A percentile compares a stretch with the other conserved stretches of the same genome.
Evolutionary conservation across 2,797 vertebrate genomes (phyloP).

Genomic region (Anguilla megastoma): DNA sequence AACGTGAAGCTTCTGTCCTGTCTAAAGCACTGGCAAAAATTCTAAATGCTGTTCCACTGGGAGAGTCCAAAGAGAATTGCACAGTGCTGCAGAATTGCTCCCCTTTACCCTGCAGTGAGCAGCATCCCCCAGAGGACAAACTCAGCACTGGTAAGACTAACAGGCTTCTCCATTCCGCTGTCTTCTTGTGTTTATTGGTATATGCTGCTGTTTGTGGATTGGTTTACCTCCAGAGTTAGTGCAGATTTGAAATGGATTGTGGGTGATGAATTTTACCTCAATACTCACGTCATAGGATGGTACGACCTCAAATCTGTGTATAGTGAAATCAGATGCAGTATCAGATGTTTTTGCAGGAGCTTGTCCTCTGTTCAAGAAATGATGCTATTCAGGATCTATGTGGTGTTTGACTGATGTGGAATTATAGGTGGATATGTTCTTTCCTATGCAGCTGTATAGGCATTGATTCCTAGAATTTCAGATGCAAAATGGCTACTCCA

Average conservation of each 20-base stretch:
- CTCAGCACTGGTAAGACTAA: slow-evolving; percentile 21
- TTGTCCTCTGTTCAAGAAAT: background rate
- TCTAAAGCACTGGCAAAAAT: slow-evolving; percentile 51
- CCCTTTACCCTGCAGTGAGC: background rate
- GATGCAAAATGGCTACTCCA: background rate
- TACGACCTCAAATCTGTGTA: background rate
- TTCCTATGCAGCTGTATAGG: background rate
- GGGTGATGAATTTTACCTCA: background rate
- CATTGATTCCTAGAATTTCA: background rate
- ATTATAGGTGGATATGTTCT: background rate
- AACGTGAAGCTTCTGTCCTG: slow-evolving; percentile 37
- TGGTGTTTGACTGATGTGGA: background rate
- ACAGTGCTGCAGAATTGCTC: slow-evolving; percentile 7
- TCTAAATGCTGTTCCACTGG: slow-evolving; percentile 38
- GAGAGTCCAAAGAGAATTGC: slow-evolving; percentile 47
- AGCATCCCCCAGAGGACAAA: background rate
- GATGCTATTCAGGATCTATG: background rate
- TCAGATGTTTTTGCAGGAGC: background rate
- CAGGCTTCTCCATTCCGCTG: background rate
- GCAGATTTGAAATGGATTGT: background rate
- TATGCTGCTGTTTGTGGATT: background rate
- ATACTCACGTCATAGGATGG: background rate
- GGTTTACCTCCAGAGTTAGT: background rate
- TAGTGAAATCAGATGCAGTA: background rate
- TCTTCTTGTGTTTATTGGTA: background rate